These are phyloP conservation scores for Eugnorisma glareosa DNA, from an alignment of 2,888 invertebrate genomes.

Conservation along the genomic window DNA sequence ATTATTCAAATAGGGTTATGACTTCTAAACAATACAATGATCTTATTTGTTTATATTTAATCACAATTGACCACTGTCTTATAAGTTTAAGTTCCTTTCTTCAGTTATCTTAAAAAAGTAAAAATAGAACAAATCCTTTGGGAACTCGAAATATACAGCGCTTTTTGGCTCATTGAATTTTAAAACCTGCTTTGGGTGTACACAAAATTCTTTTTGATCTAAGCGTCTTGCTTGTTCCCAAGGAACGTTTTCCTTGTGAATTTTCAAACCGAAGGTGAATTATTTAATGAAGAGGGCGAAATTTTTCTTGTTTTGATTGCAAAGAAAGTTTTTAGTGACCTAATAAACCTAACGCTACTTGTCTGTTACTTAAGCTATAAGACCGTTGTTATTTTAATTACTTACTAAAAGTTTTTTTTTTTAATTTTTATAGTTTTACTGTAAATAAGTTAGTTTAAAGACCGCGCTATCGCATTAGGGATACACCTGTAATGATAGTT, in stretches of 20 bases:
- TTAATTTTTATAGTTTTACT: too few species aligned
- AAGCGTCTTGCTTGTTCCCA: not conserved
- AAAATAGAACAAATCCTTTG: not conserved
- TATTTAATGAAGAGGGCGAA: constrained; percentile 3
- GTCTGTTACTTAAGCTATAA: not conserved
- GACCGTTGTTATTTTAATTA: too few species aligned
- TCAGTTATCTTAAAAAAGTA: too few species aligned
- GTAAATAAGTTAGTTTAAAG: too few species aligned
- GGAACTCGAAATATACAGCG: not conserved
- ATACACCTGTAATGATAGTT: too few species aligned
- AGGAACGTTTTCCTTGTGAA: constrained; percentile 13
- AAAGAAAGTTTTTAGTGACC: not conserved
- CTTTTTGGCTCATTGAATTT: constrained; percentile 22
- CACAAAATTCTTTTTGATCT: constrained; percentile 28
- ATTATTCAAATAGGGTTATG: not conserved
- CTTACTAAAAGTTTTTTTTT: too few species aligned
- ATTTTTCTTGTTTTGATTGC: not conserved
- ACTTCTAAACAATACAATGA: too few species aligned
- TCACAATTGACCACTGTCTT: not conserved
- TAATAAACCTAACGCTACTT: not conserved
- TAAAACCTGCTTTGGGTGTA: not conserved
- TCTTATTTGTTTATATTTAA: not conserved
- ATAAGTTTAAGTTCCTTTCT: not conserved
- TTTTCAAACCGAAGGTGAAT: not conserved
- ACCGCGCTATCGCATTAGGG: too few species aligned